A percentile compares a stretch with the other conserved stretches of the same genome.
phyloP scores from a whole-genome alignment of 2,888 invertebrate genomes.

The Leptinotarsa haldemani region DNA sequence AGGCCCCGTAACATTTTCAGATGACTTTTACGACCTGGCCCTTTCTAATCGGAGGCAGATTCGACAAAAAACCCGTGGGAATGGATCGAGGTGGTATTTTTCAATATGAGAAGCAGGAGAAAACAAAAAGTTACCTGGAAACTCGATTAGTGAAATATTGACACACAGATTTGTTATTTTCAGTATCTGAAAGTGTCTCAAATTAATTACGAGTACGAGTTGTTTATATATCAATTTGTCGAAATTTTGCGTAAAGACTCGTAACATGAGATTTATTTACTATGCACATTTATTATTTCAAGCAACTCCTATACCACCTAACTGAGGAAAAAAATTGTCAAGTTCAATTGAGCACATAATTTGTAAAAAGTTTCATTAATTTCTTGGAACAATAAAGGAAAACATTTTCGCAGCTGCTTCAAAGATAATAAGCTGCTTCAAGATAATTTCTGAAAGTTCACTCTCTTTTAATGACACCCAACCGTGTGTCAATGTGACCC shows the following conservation, averaged over 20 bases:
- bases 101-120: not conserved
- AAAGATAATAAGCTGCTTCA: not conserved
- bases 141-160: too few relatives aligned
- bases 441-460: conserved; percentile 1
- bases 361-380: not conserved
- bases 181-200: too few relatives aligned
- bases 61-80: conserved; percentile 10
- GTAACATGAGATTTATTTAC: too few relatives aligned
- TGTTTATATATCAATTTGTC: too few relatives aligned
- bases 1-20: not conserved
- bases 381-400: not conserved
- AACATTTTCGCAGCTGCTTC: conserved; percentile 13
- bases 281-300: too few relatives aligned
- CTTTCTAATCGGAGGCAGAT: conserved; percentile 1
- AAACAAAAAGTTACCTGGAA: not conserved
- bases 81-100: not conserved
- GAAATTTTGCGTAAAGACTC: too few relatives aligned
- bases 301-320: too few relatives aligned
- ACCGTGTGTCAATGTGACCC: conserved; percentile 4
- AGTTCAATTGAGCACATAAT: not conserved
- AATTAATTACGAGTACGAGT: too few relatives aligned
- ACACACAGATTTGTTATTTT: too few relatives aligned
- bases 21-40: conserved; percentile 24
- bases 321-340: not conserved
- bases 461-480: conserved; percentile 1